Evolutionary conservation across 1,140 invertebrate genomes (phyloP), one percentile per base, ranked within the genome.

Genomic region (Ericerus pela): DNA sequence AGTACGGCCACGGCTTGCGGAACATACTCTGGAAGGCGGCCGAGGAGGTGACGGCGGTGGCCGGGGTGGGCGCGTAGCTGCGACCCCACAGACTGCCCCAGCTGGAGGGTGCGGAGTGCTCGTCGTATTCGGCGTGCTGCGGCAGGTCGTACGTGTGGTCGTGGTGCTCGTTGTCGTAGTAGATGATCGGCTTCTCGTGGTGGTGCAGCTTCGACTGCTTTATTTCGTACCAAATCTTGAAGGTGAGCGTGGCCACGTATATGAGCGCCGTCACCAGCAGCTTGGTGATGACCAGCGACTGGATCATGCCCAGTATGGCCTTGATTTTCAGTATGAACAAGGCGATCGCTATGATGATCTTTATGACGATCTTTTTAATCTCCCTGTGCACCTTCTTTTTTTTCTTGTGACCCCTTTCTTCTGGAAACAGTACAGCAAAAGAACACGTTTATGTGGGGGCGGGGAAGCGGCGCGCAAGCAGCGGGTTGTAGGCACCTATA

Each of bases 121-220:
- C 61, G 2, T 63, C 60, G 31, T 61, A 59, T n/a, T 62, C 61
- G 2, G 41, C 31, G 58, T 63, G 60, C 51, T 64, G 60, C 36
- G 62, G 60, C n/a, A 60, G 59, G 53, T 65, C 63, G 33, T 65
- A 64, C 54, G 63, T 61, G 51, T 65, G 63, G 30, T 63, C 62
- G 31, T 65, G 63, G 37, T 65, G 63, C 33, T 63, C 64, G 30
- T 65, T 65, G 51, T 65, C 64, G 56, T 65, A 65, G 52, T 65
- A 65, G 27, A 65, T 63, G 10, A 65, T 62, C 38, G 62, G 56
- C 54, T 60, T 58, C 54, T 60, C 57, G 38, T 53, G 51, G 12
- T 58, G 57, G 6, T 52, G 41, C 18, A 52, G 31, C 16, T 60
- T 60, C 14, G 38, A 18, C 11, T 36, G 37, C 18, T 60, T 60